Evolutionary conservation across 2,113 vertebrate genomes (phyloP).

Genomic region (Megalops atlanticus): DNA sequence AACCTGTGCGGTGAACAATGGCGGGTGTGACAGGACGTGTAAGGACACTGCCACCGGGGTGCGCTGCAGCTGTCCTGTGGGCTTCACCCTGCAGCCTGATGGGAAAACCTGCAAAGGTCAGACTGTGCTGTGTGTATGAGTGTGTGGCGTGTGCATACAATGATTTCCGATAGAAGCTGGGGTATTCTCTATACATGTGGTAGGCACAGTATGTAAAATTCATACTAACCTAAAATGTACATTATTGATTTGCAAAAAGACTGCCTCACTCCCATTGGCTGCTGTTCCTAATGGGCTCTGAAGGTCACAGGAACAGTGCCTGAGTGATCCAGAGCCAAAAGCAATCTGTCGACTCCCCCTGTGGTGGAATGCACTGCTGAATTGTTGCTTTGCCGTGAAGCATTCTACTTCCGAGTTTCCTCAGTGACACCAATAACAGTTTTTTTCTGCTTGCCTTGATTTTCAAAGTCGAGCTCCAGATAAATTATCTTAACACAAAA

Average conservation of each 20-base stretch:
- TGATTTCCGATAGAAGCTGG: no score
- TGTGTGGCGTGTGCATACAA: not conserved
- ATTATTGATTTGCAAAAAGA: not conserved
- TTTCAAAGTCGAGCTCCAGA: not conserved
- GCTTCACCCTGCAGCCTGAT: constrained; percentile 93
- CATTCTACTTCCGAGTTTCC: not conserved
- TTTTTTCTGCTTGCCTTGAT: no score
- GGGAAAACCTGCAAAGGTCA: constrained; percentile 99
- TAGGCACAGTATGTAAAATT: not conserved
- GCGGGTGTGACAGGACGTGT: constrained; percentile 94
- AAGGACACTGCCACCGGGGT: constrained; percentile 96
- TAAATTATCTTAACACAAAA: not conserved
- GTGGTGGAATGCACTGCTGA: not conserved
- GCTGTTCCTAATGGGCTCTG: not conserved
- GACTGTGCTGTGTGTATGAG: constrained; percentile 43
- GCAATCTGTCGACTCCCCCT: not conserved
- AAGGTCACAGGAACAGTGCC: not conserved
- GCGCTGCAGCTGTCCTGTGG: constrained; percentile 94
- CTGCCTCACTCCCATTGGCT: not conserved
- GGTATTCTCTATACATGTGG: no score
- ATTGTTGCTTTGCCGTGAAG: not conserved
- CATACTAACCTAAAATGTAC: not conserved
- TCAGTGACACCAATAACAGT: not conserved
- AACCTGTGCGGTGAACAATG: constrained; percentile 96
- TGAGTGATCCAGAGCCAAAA: not conserved